Conservation (phyloP, 2,888 invertebrate genomes). For the Amorpha juglandis region DNA sequence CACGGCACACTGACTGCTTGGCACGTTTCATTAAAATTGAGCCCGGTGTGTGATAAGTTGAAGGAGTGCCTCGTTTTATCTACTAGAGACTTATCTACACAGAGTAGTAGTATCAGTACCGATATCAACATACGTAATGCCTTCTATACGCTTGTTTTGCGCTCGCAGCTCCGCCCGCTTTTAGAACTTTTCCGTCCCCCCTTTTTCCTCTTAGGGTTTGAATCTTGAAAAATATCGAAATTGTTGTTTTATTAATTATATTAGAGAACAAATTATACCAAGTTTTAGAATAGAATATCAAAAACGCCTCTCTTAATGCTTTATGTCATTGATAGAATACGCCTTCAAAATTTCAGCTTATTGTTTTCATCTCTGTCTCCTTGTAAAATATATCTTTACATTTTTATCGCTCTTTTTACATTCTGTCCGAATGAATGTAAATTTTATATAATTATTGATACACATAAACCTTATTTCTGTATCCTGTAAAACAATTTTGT, state of each 20-base stretch:
- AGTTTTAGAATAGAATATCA: too few relatives aligned
- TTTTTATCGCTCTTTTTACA: neutral
- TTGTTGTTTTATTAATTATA: too few relatives aligned
- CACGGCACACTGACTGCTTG: neutral
- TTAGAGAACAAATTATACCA: too few relatives aligned
- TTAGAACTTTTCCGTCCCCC: too few relatives aligned
- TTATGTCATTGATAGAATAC: too few relatives aligned
- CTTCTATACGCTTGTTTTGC: slow-evolving; percentile 23
- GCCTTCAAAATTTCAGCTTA: too few relatives aligned
- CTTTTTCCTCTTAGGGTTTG: too few relatives aligned
- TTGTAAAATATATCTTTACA: neutral
- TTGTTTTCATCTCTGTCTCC: neutral
- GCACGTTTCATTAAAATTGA: slow-evolving; percentile 14
- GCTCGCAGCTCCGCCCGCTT: too few relatives aligned
- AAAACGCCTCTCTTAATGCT: too few relatives aligned
- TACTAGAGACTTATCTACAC: slow-evolving; percentile 40
- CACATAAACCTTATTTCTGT: slow-evolving; percentile 59
- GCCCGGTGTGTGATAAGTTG: slow-evolving; percentile 16
- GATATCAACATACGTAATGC: slow-evolving; percentile 44
- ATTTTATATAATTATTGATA: slow-evolving; percentile 5
- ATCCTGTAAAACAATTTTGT: slow-evolving; percentile 51
- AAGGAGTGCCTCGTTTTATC: slow-evolving; percentile 26
- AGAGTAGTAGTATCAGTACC: slow-evolving; percentile 44
- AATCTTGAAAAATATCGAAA: too few relatives aligned
- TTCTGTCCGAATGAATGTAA: neutral